Percentiles rank a stretch among this genome's conserved stretches.
Evolutionary conservation across 2,888 invertebrate genomes (phyloP).

Genomic region (Bombylius major): DNA sequence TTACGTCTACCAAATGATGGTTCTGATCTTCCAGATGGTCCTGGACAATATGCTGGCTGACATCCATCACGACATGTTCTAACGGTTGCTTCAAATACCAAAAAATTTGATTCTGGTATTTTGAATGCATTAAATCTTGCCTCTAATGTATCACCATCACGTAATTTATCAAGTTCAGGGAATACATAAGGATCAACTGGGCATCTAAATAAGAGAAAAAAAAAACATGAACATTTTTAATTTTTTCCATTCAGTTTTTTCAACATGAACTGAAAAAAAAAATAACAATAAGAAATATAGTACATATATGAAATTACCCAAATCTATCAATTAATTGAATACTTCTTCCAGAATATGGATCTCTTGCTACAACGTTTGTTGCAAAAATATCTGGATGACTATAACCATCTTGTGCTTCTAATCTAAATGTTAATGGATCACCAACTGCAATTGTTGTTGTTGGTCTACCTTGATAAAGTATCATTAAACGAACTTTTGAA

Average conservation of each 20-base stretch:
- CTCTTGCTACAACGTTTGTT: slow-evolving; percentile 82
- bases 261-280: neutral
- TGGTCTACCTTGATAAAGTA: slow-evolving; percentile 79
- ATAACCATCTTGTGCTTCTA: slow-evolving; percentile 81
- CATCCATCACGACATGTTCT: slow-evolving; percentile 80
- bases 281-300: neutral
- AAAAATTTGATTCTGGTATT: slow-evolving; percentile 85
- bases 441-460: slow-evolving; percentile 90
- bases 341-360: slow-evolving; percentile 82
- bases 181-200: slow-evolving; percentile 87
- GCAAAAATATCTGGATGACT: slow-evolving; percentile 86
- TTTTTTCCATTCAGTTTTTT: too few species aligned
- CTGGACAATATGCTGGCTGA: slow-evolving; percentile 78
- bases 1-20: slow-evolving; percentile 68
- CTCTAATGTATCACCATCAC: slow-evolving; percentile 76
- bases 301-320: slow-evolving; percentile 49
- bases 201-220: slow-evolving; percentile 44
- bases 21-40: slow-evolving; percentile 64
- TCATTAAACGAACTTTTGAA: slow-evolving; percentile 69
- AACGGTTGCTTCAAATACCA: slow-evolving; percentile 87
- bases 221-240: neutral
- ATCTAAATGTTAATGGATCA: slow-evolving; percentile 76
- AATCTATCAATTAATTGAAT: slow-evolving; percentile 81
- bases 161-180: slow-evolving; percentile 74
- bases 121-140: slow-evolving; percentile 89